Base-by-base conservation (phyloP, 2,113 vertebrate species). In the Nothobranchius furzeri region DNA sequence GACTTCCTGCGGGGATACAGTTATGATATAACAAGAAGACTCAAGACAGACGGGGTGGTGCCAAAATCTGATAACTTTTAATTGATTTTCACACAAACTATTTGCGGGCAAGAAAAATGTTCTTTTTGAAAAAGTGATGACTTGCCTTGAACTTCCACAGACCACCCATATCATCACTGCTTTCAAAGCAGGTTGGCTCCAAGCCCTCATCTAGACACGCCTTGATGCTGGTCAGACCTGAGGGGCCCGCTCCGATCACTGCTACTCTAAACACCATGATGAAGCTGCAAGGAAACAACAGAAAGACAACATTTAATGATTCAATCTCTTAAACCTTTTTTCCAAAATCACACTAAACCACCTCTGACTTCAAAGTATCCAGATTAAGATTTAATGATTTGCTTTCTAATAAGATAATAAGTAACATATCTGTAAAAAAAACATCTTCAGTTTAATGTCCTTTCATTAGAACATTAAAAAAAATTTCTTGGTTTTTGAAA, bases 121-220 rank as follows among this genome's bases (percentile, higher is more conserved):
- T 15, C 37, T 13, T 6, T 15, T 12, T 45, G 3, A 45, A n/a
- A 36, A 64, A 37, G 43, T 4, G 3, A 1, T 9, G 1, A 53
- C 45, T 68, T 75, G 91, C 96, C 70, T 91, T 88, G 78, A 94
- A 96, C 66, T 87, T 91, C 95, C 96, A 98, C 1, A 97, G 63
- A 25, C 96, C 96, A 0, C 95, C 96, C 17, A 96, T 90, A 89
- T 93, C 92, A 36, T 91, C 60, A 0, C 87, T 94, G 85, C 86
- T 93, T 77, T 96, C 96, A 0, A 97, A 98, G 88, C 95, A 96
- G 62, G 85, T 94, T 7, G 95, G 95, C 72, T 91, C 90, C 89
- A 97, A 66, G 56, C 90, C 93, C 55, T 96, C 95, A 0, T 95
- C 95, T 71, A 96, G 82, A 79, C 96, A 98, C 66, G 94, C 91